phyloP scores from a whole-genome alignment of 2,888 invertebrate species.

The Cephonodes hylas region DNA sequence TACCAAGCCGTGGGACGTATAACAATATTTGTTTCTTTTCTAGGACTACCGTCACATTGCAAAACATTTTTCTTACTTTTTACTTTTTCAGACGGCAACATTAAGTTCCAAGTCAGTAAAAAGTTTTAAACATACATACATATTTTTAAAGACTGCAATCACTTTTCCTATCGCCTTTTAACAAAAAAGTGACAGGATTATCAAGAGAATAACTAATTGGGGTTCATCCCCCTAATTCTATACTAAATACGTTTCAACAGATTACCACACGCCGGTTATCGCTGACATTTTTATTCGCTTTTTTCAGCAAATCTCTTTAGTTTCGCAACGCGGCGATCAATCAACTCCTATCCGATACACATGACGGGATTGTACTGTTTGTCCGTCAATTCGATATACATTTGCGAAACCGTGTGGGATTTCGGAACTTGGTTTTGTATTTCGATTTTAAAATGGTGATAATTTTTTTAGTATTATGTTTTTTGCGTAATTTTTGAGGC shows the following conservation, averaged over 20 bases:
- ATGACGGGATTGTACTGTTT: neutral
- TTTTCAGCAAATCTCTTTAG: neutral
- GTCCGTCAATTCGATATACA: neutral
- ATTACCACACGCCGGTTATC: neutral
- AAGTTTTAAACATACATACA: too few species aligned
- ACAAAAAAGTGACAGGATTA: neutral
- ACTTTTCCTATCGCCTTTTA: too few species aligned
- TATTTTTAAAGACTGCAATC: too few species aligned
- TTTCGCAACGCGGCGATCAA: constrained; percentile 2
- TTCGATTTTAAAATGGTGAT: neutral
- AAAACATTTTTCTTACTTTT: too few species aligned
- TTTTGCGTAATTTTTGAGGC: too few species aligned
- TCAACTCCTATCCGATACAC: neutral
- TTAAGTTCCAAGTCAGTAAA: too few species aligned
- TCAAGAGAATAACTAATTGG: neutral
- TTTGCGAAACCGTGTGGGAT: neutral
- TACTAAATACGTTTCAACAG: neutral
- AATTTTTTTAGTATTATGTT: neutral
- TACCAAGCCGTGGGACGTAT: too few species aligned
- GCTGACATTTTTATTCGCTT: constrained; percentile 1
- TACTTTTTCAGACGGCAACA: too few species aligned
- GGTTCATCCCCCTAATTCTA: neutral
- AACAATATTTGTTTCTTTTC: too few species aligned
- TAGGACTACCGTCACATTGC: too few species aligned
- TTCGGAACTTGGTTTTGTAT: neutral